Percentiles rank a stretch among this genome's conserved stretches.
Conservation (phyloP, 2,113 vertebrate species). For the Ailuropoda melanoleuca region DNA sequence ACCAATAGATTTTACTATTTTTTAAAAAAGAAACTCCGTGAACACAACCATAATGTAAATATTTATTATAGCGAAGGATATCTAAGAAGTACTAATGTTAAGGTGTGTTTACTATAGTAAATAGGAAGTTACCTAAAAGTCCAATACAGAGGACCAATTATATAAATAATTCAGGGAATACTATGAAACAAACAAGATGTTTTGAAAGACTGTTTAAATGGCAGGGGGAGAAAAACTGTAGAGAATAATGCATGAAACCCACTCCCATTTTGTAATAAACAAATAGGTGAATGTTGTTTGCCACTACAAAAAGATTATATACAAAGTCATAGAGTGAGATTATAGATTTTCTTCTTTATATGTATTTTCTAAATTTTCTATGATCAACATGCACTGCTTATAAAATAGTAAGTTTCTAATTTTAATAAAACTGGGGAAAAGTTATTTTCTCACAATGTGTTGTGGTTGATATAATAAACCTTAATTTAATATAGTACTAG, state of each 20-base stretch:
- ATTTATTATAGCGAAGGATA: background rate
- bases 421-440: conserved; percentile 33
- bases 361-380: conserved; percentile 32
- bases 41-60: background rate
- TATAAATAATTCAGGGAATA: background rate
- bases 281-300: background rate
- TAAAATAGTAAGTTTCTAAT: conserved; percentile 22
- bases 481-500: background rate
- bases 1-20: background rate
- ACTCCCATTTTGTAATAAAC: background rate
- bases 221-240: background rate
- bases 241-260: background rate
- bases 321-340: background rate
- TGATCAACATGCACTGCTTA: background rate
- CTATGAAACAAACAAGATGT: background rate
- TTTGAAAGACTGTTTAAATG: conserved; percentile 43
- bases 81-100: background rate
- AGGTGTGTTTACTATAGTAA: background rate
- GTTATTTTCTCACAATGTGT: background rate
- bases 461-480: background rate
- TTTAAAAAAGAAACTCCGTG: background rate
- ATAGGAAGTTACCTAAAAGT: background rate
- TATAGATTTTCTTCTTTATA: conserved; percentile 30
- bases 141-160: background rate
- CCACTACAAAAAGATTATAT: background rate